A percentile compares a stretch with the other conserved stretches of the same genome.
Evolutionary conservation across 2,113 vertebrate species (phyloP).

Genomic region (Tetrax tetrax): DNA sequence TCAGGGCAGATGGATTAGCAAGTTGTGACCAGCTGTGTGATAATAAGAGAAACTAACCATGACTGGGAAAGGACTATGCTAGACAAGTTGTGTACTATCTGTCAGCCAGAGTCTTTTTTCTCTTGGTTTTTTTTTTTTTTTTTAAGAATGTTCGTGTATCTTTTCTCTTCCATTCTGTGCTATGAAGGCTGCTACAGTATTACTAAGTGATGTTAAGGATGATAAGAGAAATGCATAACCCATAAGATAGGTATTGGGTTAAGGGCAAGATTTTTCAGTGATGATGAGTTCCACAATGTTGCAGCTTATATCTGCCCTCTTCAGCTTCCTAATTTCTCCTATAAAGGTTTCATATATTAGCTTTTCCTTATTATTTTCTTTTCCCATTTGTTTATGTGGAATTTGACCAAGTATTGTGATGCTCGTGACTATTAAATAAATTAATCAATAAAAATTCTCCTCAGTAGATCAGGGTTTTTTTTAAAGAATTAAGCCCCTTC

Average conservation of each 20-base stretch:
- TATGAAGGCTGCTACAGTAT: not conserved
- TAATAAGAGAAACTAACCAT: not conserved
- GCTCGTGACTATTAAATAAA: not conserved
- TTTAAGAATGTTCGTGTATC: not conserved
- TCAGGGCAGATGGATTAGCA: not conserved
- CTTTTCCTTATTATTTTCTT: not conserved
- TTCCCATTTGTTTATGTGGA: not conserved
- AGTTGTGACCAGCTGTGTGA: not conserved
- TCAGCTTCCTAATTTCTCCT: not conserved
- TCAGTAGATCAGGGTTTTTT: not conserved
- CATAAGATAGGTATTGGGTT: accelerated
- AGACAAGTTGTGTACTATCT: not conserved
- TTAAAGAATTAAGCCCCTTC: not conserved
- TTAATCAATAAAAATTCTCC: not conserved
- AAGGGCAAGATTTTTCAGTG: not conserved
- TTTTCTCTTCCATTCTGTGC: not conserved
- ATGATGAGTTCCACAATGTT: not conserved
- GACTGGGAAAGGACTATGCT: not conserved
- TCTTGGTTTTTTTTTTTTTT: not conserved
- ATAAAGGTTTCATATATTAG: not conserved
- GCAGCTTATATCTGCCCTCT: not conserved
- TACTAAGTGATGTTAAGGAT: not conserved
- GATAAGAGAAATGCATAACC: not conserved
- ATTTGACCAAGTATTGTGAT: not conserved
- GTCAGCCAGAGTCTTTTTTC: not conserved